Percentiles rank a stretch among this genome's conserved stretches.
Evolutionary conservation across 1,140 invertebrate genomes (phyloP).

Genomic region (Sogatella furcifera): DNA sequence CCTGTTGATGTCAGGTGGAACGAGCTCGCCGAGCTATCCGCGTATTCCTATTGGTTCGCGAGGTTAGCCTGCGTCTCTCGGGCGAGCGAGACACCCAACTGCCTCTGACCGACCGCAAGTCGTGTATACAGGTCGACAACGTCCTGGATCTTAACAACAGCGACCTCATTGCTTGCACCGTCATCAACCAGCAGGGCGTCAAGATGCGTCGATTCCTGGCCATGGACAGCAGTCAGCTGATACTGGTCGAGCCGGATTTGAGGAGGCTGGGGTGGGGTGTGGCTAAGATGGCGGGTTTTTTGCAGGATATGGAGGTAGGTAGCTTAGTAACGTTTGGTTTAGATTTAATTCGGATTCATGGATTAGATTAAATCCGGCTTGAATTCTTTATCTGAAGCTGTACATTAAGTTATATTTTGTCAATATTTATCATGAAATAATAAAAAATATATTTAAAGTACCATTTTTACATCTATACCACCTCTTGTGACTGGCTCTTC

Average conservation of each 20-base stretch:
- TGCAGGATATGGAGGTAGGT: constrained; percentile 76
- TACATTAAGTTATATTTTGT: too few relatives aligned
- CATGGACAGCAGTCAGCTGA: constrained; percentile 82
- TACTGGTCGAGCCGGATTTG: constrained; percentile 92
- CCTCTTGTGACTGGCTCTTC: too few relatives aligned
- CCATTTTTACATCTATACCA: too few relatives aligned
- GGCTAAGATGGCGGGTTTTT: constrained; percentile 82
- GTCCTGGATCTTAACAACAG: constrained; percentile 19
- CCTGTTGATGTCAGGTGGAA: constrained; percentile 57
- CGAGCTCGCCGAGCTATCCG: constrained; percentile 84
- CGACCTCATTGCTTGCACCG: constrained; percentile 91
- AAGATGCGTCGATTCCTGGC: constrained; percentile 88
- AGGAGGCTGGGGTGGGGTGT: constrained; percentile 92
- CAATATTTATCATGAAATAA: too few relatives aligned
- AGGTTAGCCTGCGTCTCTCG: constrained; percentile 68
- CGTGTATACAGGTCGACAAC: constrained; percentile 58
- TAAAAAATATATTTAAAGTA: too few relatives aligned
- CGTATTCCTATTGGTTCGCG: constrained; percentile 86
- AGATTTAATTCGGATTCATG: too few relatives aligned
- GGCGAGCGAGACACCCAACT: constrained; percentile 75
- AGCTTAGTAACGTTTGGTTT: too few relatives aligned
- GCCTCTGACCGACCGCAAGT: constrained; percentile 82
- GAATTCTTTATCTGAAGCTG: too few relatives aligned
- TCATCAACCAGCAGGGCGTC: constrained; percentile 78
- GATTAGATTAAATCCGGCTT: too few relatives aligned